Evolutionary conservation across 2,888 invertebrate genomes (phyloP).

Genomic region (Aleiodes alternator): DNA sequence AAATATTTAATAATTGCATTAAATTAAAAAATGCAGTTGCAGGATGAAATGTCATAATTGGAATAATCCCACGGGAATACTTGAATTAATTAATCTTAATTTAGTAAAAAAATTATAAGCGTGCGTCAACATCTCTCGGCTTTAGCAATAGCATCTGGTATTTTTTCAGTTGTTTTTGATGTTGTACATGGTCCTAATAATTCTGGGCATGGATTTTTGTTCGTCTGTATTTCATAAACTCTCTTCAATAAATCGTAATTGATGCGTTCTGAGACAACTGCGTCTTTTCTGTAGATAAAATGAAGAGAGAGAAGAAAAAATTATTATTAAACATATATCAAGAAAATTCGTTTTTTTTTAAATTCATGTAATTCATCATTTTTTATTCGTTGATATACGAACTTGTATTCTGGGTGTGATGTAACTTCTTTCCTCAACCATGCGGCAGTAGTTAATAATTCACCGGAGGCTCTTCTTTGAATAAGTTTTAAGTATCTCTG

Average conservation of each 20-base stretch:
- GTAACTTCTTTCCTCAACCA: conserved; percentile 96
- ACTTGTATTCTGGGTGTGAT: conserved; percentile 93
- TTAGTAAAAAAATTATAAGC: neutral
- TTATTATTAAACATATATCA: conserved; percentile 26
- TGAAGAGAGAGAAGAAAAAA: neutral
- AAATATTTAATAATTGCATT: conserved; percentile 6
- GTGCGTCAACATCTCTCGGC: conserved; percentile 68
- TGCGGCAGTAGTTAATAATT: conserved; percentile 93
- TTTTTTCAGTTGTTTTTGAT: conserved; percentile 90
- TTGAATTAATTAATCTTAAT: conserved; percentile 10
- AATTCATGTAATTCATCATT: conserved; percentile 1
- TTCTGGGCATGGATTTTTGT: conserved; percentile 83
- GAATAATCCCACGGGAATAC: no score
- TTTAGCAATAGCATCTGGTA: conserved; percentile 86
- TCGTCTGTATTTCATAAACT: conserved; percentile 85
- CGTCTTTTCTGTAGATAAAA: conserved; percentile 84
- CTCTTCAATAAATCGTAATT: conserved; percentile 93
- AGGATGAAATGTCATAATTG: conserved; percentile 6
- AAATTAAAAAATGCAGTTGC: conserved; percentile 24
- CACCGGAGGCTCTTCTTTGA: conserved; percentile 90
- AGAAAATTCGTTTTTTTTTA: neutral
- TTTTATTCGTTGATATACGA: conserved; percentile 66
- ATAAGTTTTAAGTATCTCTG: conserved; percentile 97
- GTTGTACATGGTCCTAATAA: conserved; percentile 85
- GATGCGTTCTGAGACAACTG: conserved; percentile 90